Evolutionary conservation across 2,797 vertebrate species (phyloP).

Genomic region (Anguilla marmorata): DNA sequence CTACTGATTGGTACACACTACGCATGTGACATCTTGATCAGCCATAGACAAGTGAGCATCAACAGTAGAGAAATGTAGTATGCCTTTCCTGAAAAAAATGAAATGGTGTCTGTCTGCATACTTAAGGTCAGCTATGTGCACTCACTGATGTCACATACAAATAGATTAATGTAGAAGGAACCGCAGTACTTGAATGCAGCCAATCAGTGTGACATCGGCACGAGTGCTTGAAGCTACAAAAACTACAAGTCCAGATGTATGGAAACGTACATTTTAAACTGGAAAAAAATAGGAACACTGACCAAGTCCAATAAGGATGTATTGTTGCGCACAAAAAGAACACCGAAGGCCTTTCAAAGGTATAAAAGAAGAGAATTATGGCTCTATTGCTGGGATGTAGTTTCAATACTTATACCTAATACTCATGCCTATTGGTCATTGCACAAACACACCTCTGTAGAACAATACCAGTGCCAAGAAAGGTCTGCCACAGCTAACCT

Average conservation of each 20-base stretch:
- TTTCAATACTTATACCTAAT: slow-evolving; percentile 34
- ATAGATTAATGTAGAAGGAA: too few species aligned
- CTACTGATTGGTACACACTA: too few species aligned
- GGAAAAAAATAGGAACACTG: slow-evolving; percentile 21
- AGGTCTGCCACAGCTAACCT: background rate
- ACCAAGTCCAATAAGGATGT: slow-evolving; percentile 35
- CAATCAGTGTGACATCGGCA: background rate
- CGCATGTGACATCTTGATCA: too few species aligned
- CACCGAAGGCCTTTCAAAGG: slow-evolving; percentile 34
- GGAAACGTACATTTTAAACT: slow-evolving; percentile 42
- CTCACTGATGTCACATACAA: too few species aligned
- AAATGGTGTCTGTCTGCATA: too few species aligned
- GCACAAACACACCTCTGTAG: slow-evolving; percentile 7
- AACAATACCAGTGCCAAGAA: background rate
- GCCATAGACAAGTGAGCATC: too few species aligned
- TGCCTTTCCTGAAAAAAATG: too few species aligned
- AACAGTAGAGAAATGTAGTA: too few species aligned
- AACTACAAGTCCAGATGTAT: background rate
- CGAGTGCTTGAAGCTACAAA: background rate
- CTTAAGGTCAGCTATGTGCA: too few species aligned
- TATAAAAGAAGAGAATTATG: slow-evolving; percentile 53
- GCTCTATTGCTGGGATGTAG: slow-evolving; percentile 54
- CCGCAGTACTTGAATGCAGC: too few species aligned
- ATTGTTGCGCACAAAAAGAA: slow-evolving; percentile 33
- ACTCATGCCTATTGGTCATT: background rate